Base-by-base conservation (phyloP, 2,113 vertebrate species). In the Psammodynastes pulverulentus region DNA sequence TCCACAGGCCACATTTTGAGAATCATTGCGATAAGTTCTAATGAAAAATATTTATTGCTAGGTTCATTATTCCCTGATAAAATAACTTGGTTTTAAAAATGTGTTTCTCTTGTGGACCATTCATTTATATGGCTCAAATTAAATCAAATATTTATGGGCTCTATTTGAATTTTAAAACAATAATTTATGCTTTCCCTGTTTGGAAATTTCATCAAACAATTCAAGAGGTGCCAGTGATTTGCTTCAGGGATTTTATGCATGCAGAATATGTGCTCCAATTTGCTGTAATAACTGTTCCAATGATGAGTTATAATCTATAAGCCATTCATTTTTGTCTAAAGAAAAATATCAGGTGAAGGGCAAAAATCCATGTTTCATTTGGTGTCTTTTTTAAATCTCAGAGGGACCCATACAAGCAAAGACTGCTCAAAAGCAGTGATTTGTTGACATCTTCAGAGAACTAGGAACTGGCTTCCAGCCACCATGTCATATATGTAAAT, bases 391-490 rank as follows among this genome's bases (percentile, higher is more conserved):
- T 89, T 93, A 91, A 94, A 93, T 93, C 88, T 84, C 91, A 95
- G 7, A 39, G 43, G 62, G 67, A 89, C 90, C 91, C 72, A 39
- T 0, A 93, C 54, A 90, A 67, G n/a, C 48, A 79, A 56, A 90
- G 46, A 17, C 34, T 92, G 45, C 52, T 95, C 89, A n/a, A 93
- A 89, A 92, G n/a, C 91, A 92, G 58, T 92, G n/a, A 94, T 93
- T 89, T 89, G 45, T 58, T 84, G 84, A 90, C 91, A 53, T 92
- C 53, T 88, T 90, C 49, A 26, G 26, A 49, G 87, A 87, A 79
- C 93, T 94, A 95, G 87, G 79, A 91, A 87, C 88, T 94, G 87
- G 91, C 94, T 95, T 93, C n/a, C 84, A 86, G 91, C 88, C 91
- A 92, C 54, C 23, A 62, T 79, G 39, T 93, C 86, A 72, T 54